Evolutionary conservation across 2,888 invertebrate genomes (phyloP).

Genomic region (Drosophila percnosoma): DNA sequence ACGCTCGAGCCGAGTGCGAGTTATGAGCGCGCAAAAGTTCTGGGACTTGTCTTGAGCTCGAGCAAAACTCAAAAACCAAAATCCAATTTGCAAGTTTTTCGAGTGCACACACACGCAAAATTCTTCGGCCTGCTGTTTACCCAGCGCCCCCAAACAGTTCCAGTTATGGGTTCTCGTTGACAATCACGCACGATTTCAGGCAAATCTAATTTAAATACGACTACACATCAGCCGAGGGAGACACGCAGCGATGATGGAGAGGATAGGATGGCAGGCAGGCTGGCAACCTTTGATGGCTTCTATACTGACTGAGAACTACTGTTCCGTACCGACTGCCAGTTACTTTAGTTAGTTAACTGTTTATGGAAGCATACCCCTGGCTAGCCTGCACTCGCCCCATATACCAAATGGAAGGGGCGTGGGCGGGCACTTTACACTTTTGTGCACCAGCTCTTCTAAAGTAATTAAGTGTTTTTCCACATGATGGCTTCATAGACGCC

Average conservation of each 20-base stretch:
- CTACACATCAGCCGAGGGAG: slow-evolving; percentile 61
- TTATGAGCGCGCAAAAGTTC: slow-evolving; percentile 41
- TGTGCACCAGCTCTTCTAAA: slow-evolving; percentile 77
- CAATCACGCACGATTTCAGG: slow-evolving; percentile 82
- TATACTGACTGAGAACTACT: slow-evolving; percentile 36
- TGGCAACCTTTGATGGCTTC: slow-evolving; percentile 70
- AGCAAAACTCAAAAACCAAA: slow-evolving; percentile 70
- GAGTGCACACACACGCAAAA: slow-evolving; percentile 70
- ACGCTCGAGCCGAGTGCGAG: slow-evolving; percentile 34
- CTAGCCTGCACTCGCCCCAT: neutral
- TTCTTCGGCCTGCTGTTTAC: slow-evolving; percentile 49
- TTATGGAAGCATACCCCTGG: slow-evolving; percentile 60
- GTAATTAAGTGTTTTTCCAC: slow-evolving; percentile 78
- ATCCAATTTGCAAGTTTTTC: slow-evolving; percentile 79
- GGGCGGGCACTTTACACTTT: slow-evolving; percentile 75
- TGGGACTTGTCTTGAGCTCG: slow-evolving; percentile 39
- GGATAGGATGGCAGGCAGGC: neutral
- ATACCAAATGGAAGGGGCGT: slow-evolving; percentile 51
- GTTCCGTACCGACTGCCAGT: slow-evolving; percentile 51
- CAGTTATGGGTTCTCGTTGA: slow-evolving; percentile 51
- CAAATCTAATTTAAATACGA: slow-evolving; percentile 80
- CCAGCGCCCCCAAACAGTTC: slow-evolving; percentile 10
- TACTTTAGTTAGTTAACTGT: slow-evolving; percentile 79
- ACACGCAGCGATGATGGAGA: neutral
- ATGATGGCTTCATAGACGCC: slow-evolving; percentile 76